Conservation (phyloP, 2,888 invertebrate genomes). For the Empis livida region DNA sequence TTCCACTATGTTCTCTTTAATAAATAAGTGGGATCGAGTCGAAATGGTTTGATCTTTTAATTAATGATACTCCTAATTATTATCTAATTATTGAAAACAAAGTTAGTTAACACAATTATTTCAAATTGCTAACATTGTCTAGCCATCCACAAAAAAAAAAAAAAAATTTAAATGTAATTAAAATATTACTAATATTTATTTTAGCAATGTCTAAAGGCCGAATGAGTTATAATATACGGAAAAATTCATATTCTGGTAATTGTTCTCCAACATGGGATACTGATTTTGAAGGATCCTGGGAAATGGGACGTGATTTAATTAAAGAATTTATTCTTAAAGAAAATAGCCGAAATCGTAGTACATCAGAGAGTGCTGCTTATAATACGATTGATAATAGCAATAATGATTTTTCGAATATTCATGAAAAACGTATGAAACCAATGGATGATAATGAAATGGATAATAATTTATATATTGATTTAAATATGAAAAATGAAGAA, state of each 20-base stretch:
- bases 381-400: conserved; percentile 10
- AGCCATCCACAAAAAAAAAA: neutral
- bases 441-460: conserved; percentile 3
- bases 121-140: no score
- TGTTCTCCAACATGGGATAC: conserved; percentile 27
- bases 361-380: conserved; percentile 21
- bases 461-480: neutral
- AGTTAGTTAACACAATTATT: no score
- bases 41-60: no score
- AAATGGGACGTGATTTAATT: conserved; percentile 30
- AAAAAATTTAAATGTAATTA: neutral
- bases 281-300: conserved; percentile 30
- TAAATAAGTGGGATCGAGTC: no score
- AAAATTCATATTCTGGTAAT: conserved; percentile 17
- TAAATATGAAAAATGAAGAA: neutral
- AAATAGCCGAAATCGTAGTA: conserved; percentile 24
- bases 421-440: conserved; percentile 11
- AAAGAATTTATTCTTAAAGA: conserved; percentile 25
- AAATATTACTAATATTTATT: conserved; percentile 2
- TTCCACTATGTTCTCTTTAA: neutral
- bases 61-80: no score
- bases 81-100: no score
- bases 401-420: conserved; percentile 6
- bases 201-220: conserved; percentile 22
- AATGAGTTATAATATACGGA: conserved; percentile 18